Conservation (phyloP, 2,888 invertebrate genomes). For the Steromphala cineraria region DNA sequence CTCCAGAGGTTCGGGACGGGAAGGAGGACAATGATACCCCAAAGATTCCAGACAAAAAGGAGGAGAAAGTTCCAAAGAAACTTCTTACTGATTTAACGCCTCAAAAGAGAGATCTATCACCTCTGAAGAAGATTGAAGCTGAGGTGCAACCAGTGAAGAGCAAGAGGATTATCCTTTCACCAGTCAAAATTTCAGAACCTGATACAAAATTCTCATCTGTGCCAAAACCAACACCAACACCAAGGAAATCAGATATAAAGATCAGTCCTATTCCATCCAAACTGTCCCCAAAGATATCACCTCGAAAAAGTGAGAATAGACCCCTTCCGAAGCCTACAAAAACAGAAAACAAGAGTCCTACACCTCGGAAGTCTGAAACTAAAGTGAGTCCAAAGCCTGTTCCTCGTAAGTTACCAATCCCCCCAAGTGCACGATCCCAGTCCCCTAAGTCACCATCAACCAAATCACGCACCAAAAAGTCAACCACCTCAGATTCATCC, state of each 20-base stretch:
- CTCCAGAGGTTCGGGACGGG: constrained; percentile 21
- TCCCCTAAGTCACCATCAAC: not conserved
- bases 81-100: not conserved
- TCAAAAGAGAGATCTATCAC: not conserved
- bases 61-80: not conserved
- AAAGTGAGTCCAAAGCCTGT: not conserved
- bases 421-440: constrained; percentile 2
- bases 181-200: not conserved
- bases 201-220: not conserved
- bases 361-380: not conserved
- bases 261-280: not conserved
- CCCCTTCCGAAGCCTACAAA: not conserved
- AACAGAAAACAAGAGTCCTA: not conserved
- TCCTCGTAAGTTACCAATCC: not conserved
- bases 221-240: not conserved
- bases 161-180: not conserved
- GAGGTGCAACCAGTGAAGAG: not conserved
- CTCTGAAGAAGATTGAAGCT: not conserved
- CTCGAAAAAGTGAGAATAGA: not conserved
- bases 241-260: not conserved
- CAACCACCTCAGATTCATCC: not conserved
- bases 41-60: not conserved
- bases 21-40: not conserved
- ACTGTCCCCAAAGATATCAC: not conserved
- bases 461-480: not conserved